Conservation (phyloP, 2,797 vertebrate species). For the Dromococcyx pavoninus region DNA sequence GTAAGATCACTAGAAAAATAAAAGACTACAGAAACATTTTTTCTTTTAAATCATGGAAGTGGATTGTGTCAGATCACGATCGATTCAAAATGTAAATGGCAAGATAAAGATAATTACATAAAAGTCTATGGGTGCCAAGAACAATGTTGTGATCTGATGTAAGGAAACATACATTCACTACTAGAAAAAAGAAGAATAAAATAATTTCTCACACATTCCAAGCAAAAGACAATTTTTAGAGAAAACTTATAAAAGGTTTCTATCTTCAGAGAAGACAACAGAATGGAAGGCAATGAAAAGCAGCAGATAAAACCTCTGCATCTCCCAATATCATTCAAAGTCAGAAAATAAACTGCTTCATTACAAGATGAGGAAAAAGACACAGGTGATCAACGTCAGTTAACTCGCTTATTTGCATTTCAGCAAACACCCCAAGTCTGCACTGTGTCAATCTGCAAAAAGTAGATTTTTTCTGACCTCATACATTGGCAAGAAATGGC, state of each 20-base stretch:
- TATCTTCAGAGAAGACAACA: not conserved
- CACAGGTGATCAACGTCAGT: not conserved
- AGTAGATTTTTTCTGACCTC: slow-evolving; percentile 8
- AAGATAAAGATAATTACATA: not conserved
- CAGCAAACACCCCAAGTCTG: not conserved
- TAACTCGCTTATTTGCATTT: not conserved
- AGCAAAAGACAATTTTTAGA: not conserved
- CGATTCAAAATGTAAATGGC: not conserved
- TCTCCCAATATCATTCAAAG: not conserved
- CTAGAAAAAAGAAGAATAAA: not conserved
- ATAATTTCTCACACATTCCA: not conserved
- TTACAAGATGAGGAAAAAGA: slow-evolving; percentile 1
- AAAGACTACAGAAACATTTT: not conserved
- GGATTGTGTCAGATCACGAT: not conserved
- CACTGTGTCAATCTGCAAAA: not conserved
- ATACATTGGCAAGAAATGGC: not conserved
- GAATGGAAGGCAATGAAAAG: slow-evolving; percentile 17
- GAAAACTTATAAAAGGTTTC: slow-evolving; percentile 2
- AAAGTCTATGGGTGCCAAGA: not conserved
- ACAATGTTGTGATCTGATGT: not conserved
- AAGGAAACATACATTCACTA: not conserved
- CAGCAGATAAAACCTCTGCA: not conserved
- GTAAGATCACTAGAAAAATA: slow-evolving; percentile 11
- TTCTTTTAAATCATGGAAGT: not conserved
- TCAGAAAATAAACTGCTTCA: slow-evolving; percentile 26